Evolutionary conservation across 2,888 invertebrate genomes (phyloP).

Genomic region (Drosophila lutescens): DNA sequence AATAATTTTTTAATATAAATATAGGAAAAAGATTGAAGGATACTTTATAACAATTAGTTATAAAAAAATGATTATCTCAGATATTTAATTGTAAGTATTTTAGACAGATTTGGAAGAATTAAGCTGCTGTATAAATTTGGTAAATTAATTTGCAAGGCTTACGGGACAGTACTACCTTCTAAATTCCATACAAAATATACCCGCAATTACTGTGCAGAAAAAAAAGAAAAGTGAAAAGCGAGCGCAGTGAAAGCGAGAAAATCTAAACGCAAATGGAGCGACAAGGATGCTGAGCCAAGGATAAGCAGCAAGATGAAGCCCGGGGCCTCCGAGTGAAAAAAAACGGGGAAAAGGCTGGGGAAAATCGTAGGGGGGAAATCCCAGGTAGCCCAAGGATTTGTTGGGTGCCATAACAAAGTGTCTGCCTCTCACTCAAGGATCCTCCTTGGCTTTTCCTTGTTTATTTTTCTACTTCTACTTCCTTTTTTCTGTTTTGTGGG

Average conservation of each 20-base stretch:
- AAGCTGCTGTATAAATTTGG: too few relatives aligned
- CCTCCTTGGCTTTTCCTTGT: conserved; percentile 1
- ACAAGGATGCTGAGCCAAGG: conserved; percentile 55
- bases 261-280: conserved; percentile 73
- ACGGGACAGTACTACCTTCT: background rate
- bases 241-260: conserved; percentile 57
- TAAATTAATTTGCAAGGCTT: background rate
- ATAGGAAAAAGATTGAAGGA: too few relatives aligned
- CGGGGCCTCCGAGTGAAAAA: conserved; percentile 3
- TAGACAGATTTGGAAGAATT: too few relatives aligned
- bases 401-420: conserved; percentile 46
- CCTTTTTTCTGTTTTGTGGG: conserved; percentile 1
- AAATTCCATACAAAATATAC: too few relatives aligned
- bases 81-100: too few relatives aligned
- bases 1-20: too few relatives aligned
- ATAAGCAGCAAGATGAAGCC: conserved; percentile 40
- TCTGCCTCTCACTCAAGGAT: conserved; percentile 44
- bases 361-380: conserved; percentile 14
- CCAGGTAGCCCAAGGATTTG: conserved; percentile 43
- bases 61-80: too few relatives aligned
- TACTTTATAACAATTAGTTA: too few relatives aligned
- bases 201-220: conserved; percentile 15
- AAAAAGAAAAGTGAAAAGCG: conserved; percentile 30
- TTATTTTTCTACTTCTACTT: background rate
- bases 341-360: conserved; percentile 1